phyloP scores from a whole-genome alignment of 2,888 invertebrate genomes.

The Apodemia hepburni region DNA sequence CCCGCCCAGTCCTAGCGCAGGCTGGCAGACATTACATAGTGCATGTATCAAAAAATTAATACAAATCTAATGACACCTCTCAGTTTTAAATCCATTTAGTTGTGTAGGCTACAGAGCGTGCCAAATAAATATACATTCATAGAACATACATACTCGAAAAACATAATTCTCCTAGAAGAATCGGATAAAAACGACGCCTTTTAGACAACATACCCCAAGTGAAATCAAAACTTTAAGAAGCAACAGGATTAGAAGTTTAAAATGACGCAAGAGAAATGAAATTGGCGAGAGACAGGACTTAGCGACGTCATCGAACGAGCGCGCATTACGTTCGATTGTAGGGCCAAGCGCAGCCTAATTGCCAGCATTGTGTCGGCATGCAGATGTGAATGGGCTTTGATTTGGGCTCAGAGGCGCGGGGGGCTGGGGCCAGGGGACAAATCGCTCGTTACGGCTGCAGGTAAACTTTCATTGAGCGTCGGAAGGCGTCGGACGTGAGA shows the following conservation, averaged over 20 bases:
- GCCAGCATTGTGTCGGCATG: slow-evolving; percentile 81
- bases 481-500: slow-evolving; percentile 80
- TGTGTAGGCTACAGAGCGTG: no score
- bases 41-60: no score
- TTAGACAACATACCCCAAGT: not conserved
- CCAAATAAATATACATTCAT: no score
- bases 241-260: slow-evolving; percentile 33
- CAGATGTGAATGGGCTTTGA: slow-evolving; percentile 82
- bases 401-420: slow-evolving; percentile 61
- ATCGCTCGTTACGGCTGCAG: slow-evolving; percentile 80
- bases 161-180: no score
- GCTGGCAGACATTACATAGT: no score
- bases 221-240: not conserved
- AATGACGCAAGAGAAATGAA: slow-evolving; percentile 27
- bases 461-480: slow-evolving; percentile 81
- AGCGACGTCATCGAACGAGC: slow-evolving; percentile 58
- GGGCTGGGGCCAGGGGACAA: slow-evolving; percentile 71
- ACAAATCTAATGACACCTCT: no score
- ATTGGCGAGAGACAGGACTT: slow-evolving; percentile 39
- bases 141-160: no score
- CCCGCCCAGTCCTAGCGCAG: no score
- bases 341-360: slow-evolving; percentile 75
- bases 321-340: slow-evolving; percentile 78
- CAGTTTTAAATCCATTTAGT: no score
- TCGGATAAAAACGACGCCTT: no score